Evolutionary conservation across 2,888 invertebrate genomes (phyloP), one percentile per base, ranked within the genome.

Genomic region (Thecocarcelia acutangulata): DNA sequence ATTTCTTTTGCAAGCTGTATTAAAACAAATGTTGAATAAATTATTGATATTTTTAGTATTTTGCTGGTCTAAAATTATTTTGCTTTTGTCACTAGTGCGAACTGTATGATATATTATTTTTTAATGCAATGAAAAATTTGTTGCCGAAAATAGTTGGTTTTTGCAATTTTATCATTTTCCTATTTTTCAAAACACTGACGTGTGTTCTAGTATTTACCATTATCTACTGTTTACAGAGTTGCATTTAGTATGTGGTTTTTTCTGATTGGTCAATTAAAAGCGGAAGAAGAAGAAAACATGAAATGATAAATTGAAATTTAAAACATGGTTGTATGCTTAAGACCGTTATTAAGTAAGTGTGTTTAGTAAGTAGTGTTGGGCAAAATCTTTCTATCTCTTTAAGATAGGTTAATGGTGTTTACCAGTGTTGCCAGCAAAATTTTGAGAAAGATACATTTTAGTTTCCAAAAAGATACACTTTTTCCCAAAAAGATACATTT

Each of bases 191-290:
- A 70, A 74, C 75, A 80, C 76, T 76, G 76, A 76, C 80, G 78
- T 83, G 77, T 77, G 59, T 73, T 66, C 46, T 56, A 42, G 42
- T 13, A 37, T 66, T 48, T 66, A 9, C 40, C 48, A 54, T 46
- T 12, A 12, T 11, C n/a, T 17, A n/a, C 48, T 15, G 15, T 42
- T 17, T 46, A 68, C 81, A 84, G 83, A 69, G 84, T 84, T 83
- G 84, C 72, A 84, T 84, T 80, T 64, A 69, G 37, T 73, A 81
- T 84, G 84, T 84, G 84, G 77, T 83, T 66, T 44, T 82, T 70
- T 66, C 42, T 83, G 83, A 84, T 84, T 84, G 84, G 82, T 46
- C 46, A 64, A 56, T 81, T 59, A 42, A 1, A 19, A n/a, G 33
- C 24, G 11, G n/a, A 56, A 8, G 28, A 44, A 42, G 28, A 13